These are phyloP conservation scores for Cephus pulcher DNA, from an alignment of 2,888 invertebrate species.

Conservation along the genomic window DNA sequence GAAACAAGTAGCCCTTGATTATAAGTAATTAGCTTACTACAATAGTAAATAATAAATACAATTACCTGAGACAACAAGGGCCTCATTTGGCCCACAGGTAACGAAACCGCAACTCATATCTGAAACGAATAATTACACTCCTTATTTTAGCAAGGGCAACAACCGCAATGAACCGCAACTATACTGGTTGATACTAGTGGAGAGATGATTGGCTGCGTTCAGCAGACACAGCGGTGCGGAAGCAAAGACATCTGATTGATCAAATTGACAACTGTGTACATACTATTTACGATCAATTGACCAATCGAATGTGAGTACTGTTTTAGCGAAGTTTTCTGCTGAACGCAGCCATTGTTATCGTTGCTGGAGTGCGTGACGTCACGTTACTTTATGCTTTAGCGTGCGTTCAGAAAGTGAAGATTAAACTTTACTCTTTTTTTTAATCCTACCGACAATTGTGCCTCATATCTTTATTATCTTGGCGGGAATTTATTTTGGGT, in stretches of 20 bases:
- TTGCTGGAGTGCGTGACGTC: not conserved
- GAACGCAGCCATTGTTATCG: not conserved
- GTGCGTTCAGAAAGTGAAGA: not conserved
- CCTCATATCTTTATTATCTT: too few species aligned
- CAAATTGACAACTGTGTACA: too few species aligned
- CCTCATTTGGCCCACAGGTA: conserved; percentile 95
- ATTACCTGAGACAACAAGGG: conserved; percentile 92
- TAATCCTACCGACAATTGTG: not conserved
- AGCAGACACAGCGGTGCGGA: too few species aligned
- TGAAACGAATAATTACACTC: conserved; percentile 12
- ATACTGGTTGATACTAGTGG: not conserved
- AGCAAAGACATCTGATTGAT: too few species aligned
- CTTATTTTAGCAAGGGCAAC: not conserved
- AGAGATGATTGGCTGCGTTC: not conserved
- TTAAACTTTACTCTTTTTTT: not conserved
- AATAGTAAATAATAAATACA: conserved; percentile 14
- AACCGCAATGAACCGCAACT: too few species aligned
- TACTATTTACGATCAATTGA: too few species aligned
- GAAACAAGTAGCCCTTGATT: not conserved
- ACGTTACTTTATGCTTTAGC: not conserved
- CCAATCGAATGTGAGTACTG: too few species aligned
- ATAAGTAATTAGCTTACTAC: not conserved
- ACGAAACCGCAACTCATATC: conserved; percentile 89
- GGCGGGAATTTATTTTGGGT: too few species aligned
- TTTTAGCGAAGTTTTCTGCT: too few species aligned